Evolutionary conservation across 1,140 invertebrate species (phyloP).

Genomic region (Helicorthomorpha holstii): DNA sequence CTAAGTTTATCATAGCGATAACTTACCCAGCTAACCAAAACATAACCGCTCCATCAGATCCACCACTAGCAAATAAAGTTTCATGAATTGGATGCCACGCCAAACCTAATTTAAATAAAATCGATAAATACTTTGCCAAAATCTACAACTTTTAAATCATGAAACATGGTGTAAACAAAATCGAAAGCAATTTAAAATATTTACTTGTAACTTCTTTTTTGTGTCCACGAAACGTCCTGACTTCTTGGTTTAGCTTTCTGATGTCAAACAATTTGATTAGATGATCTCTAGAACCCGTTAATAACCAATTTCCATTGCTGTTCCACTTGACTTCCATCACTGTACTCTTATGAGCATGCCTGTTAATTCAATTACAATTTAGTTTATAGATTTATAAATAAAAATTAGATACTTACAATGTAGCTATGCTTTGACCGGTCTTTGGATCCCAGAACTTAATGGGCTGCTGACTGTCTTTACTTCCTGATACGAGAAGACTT

Average conservation of each 20-base stretch:
- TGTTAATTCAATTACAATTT: constrained; percentile 28
- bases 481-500: constrained; percentile 88
- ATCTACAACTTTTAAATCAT: no score
- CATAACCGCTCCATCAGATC: constrained; percentile 90
- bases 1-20: constrained; percentile 1
- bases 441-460: constrained; percentile 99
- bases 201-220: constrained; percentile 92
- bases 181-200: constrained; percentile 1
- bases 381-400: constrained; percentile 54
- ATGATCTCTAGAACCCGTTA: constrained; percentile 97
- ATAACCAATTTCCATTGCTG: constrained; percentile 96
- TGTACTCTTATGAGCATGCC: constrained; percentile 96
- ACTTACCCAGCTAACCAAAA: constrained; percentile 94
- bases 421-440: constrained; percentile 54
- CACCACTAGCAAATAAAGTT: constrained; percentile 85
- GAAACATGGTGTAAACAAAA: not conserved
- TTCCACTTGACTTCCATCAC: constrained; percentile 99
- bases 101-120: constrained; percentile 34
- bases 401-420: constrained; percentile 30
- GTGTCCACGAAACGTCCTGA: constrained; percentile 93
- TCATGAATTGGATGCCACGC: constrained; percentile 98
- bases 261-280: constrained; percentile 96
- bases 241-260: constrained; percentile 74
- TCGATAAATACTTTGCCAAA: not conserved
- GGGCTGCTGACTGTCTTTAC: constrained; percentile 98